Base-by-base conservation (phyloP, 2,888 invertebrate genomes). In the Acleris literana region DNA sequence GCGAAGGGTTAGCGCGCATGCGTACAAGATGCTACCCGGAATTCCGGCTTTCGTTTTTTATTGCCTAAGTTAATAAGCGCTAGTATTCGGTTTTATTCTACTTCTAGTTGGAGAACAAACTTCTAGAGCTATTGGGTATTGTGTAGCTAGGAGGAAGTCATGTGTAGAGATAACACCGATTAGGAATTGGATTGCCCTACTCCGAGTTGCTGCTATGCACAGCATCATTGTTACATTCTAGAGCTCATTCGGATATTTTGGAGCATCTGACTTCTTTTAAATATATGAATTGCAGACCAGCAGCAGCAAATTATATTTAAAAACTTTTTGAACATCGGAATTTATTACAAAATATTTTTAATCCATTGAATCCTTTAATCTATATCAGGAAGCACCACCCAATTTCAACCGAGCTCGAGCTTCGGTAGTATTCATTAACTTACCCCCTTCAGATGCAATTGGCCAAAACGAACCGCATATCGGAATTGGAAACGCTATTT, bases 1-100 rank as follows among this genome's bases (percentile, higher is more conserved):
- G 87, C 77, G 83, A 83, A 78, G 80, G 82, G 76, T 74, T 73
- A 80, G 18, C 74, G 76, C 89, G 90, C 90, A 89, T 90, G 91
- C 90, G 90, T 81, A 67, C 33, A 11, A 54, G 16, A 4, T 39
- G 49, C 60, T 52, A 64, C 63, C 62, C 55, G 44, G 60, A 61
- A 52, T 46, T 61, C 65, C 55, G 25, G 43, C 29, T 56, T 58
- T 60, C 43, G 54, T 54, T 55, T 60, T 59, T 64, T 54, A 49
- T n/a, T 46, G 17, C 7, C n/a, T 46, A 13, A 39, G 3, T 39
- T 39, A 39, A 39, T 13, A 13, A 39, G 0, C 39, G 13, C 39
- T 5, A 39, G 13, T 39, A 39, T 9, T 13, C 3, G 39, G 39
- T 39, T 13, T 11, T 39, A 39, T 39, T 13, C 39, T 1, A 39